Percentiles rank a stretch among this genome's conserved stretches.
phyloP scores from a whole-genome alignment of 2,888 invertebrate genomes.

The Epistrophe eligans region DNA sequence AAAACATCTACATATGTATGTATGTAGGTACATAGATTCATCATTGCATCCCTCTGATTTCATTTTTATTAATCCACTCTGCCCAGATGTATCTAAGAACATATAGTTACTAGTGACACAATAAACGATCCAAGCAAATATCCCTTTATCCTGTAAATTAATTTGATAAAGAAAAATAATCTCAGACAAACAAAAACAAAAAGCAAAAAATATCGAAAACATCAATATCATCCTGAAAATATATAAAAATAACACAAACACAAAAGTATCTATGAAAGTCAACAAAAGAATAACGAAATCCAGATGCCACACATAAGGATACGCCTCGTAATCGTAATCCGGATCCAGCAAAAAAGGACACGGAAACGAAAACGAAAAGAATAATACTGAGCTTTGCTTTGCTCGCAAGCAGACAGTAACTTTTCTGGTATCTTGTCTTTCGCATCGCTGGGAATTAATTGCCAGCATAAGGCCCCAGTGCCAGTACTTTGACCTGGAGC shows the following conservation, averaged over 20 bases:
- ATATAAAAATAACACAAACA: constrained; percentile 43
- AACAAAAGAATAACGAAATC: constrained; percentile 25
- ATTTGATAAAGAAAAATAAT: constrained; percentile 64
- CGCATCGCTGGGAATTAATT: constrained; percentile 71
- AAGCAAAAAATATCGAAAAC: constrained; percentile 41
- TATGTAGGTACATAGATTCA: constrained; percentile 17
- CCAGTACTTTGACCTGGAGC: constrained; percentile 43
- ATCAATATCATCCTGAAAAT: constrained; percentile 62
- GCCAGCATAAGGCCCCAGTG: constrained; percentile 55
- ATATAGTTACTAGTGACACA: constrained; percentile 52
- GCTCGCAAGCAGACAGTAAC: constrained; percentile 47
- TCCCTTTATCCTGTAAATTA: constrained; percentile 68
- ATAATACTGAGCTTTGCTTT: constrained; percentile 30
- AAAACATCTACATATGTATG: constrained; percentile 42
- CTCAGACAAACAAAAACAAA: constrained; percentile 22
- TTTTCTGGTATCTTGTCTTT: constrained; percentile 66
- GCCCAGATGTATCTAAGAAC: constrained; percentile 9
- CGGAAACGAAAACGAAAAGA: constrained; percentile 28
- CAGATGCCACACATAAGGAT: constrained; percentile 49
- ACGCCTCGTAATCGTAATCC: constrained; percentile 49
- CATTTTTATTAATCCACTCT: constrained; percentile 56
- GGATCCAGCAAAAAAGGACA: constrained; percentile 34
- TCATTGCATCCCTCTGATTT: constrained; percentile 48
- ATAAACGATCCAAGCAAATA: constrained; percentile 65
- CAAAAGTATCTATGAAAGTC: constrained; percentile 24